Base-by-base conservation (phyloP, 2,113 vertebrate genomes). In the Callochromis pleurospilus region DNA sequence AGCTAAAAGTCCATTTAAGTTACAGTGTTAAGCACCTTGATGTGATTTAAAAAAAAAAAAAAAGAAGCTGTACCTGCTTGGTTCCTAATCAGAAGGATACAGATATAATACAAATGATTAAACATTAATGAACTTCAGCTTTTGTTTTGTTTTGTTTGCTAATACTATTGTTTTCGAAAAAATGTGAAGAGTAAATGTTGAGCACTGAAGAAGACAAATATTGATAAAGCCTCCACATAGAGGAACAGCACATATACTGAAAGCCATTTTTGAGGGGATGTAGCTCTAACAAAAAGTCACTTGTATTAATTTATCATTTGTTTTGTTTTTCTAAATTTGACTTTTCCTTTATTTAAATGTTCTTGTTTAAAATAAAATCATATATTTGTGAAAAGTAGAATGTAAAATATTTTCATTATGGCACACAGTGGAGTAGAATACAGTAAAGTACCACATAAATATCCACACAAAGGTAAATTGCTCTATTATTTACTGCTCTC, bases 151-250 rank as follows among this genome's bases (percentile, higher is more conserved):
- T 38, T 21, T 65, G 60, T 38, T 65, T 65, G 19, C 19, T 68
- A 68, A 40, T 14, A 21, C 36, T 21, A 0, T 40, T 40, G 11
- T 40, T 68, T 68, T 40, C 0, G 1, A 24, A 42, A 70, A 70
- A 70, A 4, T 24, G n/a, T 70, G 38, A 4, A 42, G 12, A 42
- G 36, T 14, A 42, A 42, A 70, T 70, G 65, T 42, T 70, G 36
- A n/a, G 33, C 62, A 21, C 19, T 68, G 62, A 21, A 21, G 33
- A 68, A 68, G 62, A 21, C 19, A 68, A 68, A 68, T 68, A 1
- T 8, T 24, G n/a, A 24, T 68, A 42, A 70, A 42, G 36, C 12
- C 33, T 70, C 36, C 36, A 42, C 62, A 24, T 2, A 38, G 36
- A 31, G 7, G 14, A 58, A 31, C 14, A 58, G 13, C 26, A 9